phyloP scores from a whole-genome alignment of 2,113 vertebrate genomes.

The Equus quagga region DNA sequence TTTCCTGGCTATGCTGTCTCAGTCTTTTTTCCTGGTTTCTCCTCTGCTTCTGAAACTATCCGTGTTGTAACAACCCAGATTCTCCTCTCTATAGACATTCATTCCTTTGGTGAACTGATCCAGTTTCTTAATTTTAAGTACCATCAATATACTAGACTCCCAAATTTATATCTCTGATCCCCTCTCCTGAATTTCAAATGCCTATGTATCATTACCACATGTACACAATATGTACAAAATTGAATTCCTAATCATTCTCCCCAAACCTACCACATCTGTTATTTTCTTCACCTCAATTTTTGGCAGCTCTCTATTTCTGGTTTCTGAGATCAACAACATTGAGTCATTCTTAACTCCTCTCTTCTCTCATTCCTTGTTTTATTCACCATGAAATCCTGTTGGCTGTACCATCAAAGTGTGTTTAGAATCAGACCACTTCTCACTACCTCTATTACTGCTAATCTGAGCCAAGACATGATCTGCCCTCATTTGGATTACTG shows the following conservation, averaged over 20 bases:
- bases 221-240: neutral
- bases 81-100: neutral
- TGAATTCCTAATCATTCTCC: neutral
- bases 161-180: neutral
- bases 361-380: neutral
- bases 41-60: neutral
- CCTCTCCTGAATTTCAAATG: neutral
- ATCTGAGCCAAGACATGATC: conserved; percentile 49
- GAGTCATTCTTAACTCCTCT: conserved; percentile 36
- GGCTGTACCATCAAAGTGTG: neutral
- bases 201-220: neutral
- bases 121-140: neutral
- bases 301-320: neutral
- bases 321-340: neutral
- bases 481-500: conserved; percentile 11
- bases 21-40: neutral
- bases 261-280: neutral
- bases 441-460: neutral
- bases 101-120: neutral
- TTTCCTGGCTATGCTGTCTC: neutral
- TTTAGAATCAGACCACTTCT: conserved; percentile 39
- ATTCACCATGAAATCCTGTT: conserved; percentile 18
- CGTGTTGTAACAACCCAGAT: neutral
- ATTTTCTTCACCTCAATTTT: neutral
- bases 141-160: neutral